Conservation (phyloP, 2,888 invertebrate genomes). For the Atrina japonica region DNA sequence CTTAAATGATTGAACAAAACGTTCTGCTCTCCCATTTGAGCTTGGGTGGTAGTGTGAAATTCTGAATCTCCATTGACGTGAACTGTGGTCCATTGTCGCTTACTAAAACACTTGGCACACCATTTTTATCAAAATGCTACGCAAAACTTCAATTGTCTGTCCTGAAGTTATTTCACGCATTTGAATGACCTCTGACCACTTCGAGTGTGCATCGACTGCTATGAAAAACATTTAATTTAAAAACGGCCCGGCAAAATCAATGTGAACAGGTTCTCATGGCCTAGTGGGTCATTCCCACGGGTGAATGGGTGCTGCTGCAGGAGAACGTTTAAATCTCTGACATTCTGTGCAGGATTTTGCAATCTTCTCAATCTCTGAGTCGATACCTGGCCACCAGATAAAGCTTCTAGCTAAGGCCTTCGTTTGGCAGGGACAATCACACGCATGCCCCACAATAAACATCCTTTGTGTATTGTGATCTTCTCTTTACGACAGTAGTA, state of each 20-base stretch:
- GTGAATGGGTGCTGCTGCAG: conserved; percentile 54
- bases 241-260: conserved; percentile 79
- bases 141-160: conserved; percentile 7
- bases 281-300: conserved; percentile 66
- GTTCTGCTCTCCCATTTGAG: conserved; percentile 53
- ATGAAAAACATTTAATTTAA: conserved; percentile 57
- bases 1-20: conserved; percentile 56
- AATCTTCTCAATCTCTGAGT: background rate
- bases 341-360: conserved; percentile 5
- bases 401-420: conserved; percentile 14
- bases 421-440: conserved; percentile 61
- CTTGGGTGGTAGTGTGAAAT: conserved; percentile 52
- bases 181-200: conserved; percentile 30
- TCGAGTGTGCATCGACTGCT: conserved; percentile 21
- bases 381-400: conserved; percentile 23
- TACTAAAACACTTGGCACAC: conserved; percentile 48
- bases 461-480: background rate
- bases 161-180: conserved; percentile 19
- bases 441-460: conserved; percentile 58
- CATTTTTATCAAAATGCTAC: conserved; percentile 46
- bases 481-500: background rate
- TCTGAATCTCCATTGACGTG: conserved; percentile 33
- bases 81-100: conserved; percentile 54
- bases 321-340: conserved; percentile 37
- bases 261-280: conserved; percentile 79